These are phyloP conservation scores for Cricetomys ansorgei DNA, from an alignment of 2,113 vertebrate genomes.

Conservation along the genomic window DNA sequence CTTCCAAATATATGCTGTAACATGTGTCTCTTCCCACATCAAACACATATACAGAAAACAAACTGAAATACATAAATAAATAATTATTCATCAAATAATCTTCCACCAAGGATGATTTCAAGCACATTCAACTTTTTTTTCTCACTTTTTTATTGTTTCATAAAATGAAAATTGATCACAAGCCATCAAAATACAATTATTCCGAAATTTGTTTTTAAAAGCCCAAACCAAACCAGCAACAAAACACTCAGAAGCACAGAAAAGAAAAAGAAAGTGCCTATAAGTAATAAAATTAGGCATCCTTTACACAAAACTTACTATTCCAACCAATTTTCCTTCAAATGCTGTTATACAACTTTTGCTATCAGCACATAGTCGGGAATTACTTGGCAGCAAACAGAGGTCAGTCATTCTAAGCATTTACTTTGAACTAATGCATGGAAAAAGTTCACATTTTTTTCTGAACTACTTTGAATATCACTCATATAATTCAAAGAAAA, in stretches of 20 bases:
- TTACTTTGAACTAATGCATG: slow-evolving; percentile 75
- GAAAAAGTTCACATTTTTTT: slow-evolving; percentile 77
- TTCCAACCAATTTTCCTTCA: slow-evolving; percentile 74
- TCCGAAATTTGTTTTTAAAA: not conserved
- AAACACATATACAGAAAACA: not conserved
- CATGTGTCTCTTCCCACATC: not conserved
- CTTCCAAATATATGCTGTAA: not conserved
- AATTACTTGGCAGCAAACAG: slow-evolving; percentile 81
- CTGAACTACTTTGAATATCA: slow-evolving; percentile 34
- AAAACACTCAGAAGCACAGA: not conserved
- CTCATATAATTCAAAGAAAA: slow-evolving; percentile 44
- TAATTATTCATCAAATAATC: slow-evolving; percentile 32
- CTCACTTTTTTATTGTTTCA: slow-evolving; percentile 35
- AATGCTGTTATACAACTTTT: slow-evolving; percentile 79
- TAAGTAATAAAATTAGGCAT: slow-evolving; percentile 55
- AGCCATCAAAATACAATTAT: slow-evolving; percentile 36
- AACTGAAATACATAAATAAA: not conserved
- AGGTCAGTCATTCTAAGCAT: slow-evolving; percentile 75
- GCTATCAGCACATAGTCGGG: slow-evolving; percentile 70
- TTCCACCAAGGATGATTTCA: slow-evolving; percentile 17
- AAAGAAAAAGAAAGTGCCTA: slow-evolving; percentile 1
- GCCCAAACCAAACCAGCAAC: not conserved
- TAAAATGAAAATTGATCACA: slow-evolving; percentile 44
- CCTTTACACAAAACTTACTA: slow-evolving; percentile 79
- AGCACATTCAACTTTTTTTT: not conserved